phyloP scores from a whole-genome alignment of 2,113 vertebrate species.

The Paramisgurnus dabryanus region DNA sequence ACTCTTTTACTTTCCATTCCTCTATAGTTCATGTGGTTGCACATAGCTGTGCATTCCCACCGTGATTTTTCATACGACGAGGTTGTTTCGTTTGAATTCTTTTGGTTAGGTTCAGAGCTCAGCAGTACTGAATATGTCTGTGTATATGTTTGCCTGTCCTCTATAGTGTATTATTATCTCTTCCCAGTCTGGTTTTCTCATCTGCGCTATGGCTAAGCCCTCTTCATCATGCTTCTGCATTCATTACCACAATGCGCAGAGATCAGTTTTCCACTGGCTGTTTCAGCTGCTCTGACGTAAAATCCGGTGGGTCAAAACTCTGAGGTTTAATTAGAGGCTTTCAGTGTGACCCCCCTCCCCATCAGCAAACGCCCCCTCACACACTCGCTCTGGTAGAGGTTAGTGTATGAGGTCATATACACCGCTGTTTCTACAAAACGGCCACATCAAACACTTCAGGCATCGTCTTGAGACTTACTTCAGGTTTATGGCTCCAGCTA shows the following conservation, averaged over 20 bases:
- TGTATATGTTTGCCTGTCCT: conserved; percentile 16
- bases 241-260: conserved; percentile 35
- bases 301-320: conserved; percentile 7
- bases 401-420: conserved; percentile 39
- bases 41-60: not conserved
- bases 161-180: conserved; percentile 35
- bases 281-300: conserved; percentile 27
- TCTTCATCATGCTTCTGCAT: conserved; percentile 18
- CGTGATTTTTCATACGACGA: not conserved
- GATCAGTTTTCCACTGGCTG: conserved; percentile 25
- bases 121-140: conserved; percentile 13
- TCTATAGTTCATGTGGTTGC: too few species aligned
- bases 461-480: conserved; percentile 22
- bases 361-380: conserved; percentile 32
- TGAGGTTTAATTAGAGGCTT: conserved; percentile 40
- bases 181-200: conserved; percentile 48
- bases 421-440: not conserved
- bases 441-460: conserved; percentile 48
- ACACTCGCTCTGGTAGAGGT: conserved; percentile 35
- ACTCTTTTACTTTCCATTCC: too few species aligned
- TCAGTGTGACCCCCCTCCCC: conserved; percentile 28
- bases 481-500: conserved; percentile 16
- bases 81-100: not conserved
- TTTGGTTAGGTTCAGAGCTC: not conserved
- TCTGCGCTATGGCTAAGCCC: conserved; percentile 9